A percentile compares a stretch with the other conserved stretches of the same genome.
Conservation (phyloP, 2,113 vertebrate genomes). For the Phalacrocorax brasilianus region DNA sequence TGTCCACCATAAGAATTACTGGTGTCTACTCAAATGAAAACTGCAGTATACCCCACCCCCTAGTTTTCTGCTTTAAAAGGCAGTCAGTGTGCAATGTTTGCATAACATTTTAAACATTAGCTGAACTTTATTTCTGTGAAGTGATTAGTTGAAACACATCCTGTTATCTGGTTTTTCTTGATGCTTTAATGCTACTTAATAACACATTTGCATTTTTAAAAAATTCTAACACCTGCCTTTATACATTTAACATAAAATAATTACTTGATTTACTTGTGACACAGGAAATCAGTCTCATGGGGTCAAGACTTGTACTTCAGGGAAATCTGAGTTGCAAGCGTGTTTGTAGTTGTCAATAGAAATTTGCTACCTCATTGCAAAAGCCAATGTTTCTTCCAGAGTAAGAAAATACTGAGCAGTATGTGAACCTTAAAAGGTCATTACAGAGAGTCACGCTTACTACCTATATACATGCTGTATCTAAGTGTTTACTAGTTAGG, state of each 20-base stretch:
- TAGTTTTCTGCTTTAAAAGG: neutral
- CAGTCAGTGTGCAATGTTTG: neutral
- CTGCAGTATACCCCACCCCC: too few relatives aligned
- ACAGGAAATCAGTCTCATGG: neutral
- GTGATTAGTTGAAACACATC: neutral
- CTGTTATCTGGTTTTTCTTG: neutral
- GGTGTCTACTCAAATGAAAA: neutral
- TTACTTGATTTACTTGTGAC: neutral
- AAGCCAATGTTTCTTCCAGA: neutral
- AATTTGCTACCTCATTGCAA: neutral
- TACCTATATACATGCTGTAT: neutral
- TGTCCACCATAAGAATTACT: neutral
- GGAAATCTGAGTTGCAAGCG: neutral
- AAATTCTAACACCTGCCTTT: neutral
- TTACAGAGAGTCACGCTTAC: neutral
- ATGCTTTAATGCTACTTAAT: neutral
- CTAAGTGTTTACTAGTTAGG: neutral
- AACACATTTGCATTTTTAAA: neutral
- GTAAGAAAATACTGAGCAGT: neutral
- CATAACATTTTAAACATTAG: neutral
- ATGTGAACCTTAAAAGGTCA: neutral
- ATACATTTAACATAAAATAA: neutral
- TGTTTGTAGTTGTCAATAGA: neutral
- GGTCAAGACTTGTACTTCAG: neutral
- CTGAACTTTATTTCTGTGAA: neutral